phyloP scores from a whole-genome alignment of 2,113 vertebrate genomes.

The Clinocottus analis region DNA sequence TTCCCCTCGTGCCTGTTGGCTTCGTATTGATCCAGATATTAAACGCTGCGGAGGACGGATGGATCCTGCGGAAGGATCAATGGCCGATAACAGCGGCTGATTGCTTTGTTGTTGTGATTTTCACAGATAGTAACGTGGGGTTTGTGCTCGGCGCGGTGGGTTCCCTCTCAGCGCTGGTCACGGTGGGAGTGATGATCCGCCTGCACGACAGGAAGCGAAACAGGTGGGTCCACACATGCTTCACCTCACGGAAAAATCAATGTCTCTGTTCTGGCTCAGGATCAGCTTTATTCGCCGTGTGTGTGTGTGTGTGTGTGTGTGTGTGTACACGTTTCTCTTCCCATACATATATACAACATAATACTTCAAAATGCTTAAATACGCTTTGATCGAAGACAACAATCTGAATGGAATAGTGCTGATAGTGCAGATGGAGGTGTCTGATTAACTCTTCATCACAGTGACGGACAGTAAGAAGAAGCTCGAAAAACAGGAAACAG shows the following conservation, averaged over 20 bases:
- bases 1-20: neutral
- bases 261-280: neutral
- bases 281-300: too few relatives aligned
- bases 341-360: too few relatives aligned
- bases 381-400: too few relatives aligned
- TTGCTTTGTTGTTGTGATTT: neutral
- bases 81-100: constrained; percentile 5
- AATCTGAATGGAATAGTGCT: too few relatives aligned
- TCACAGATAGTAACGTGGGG: constrained; percentile 50
- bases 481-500: too few relatives aligned
- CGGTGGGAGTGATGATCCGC: constrained; percentile 52
- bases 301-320: too few relatives aligned
- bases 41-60: neutral
- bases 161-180: constrained; percentile 43
- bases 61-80: neutral
- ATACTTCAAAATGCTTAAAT: too few relatives aligned
- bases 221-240: constrained; percentile 48
- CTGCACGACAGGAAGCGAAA: constrained; percentile 55
- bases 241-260: neutral
- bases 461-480: too few relatives aligned
- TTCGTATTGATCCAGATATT: constrained; percentile 4
- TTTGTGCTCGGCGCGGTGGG: constrained; percentile 49
- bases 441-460: too few relatives aligned
- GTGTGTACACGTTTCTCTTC: too few relatives aligned
- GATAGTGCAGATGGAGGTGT: too few relatives aligned